phyloP scores from a whole-genome alignment of 2,113 vertebrate species.

The Montifringilla adamsi region DNA sequence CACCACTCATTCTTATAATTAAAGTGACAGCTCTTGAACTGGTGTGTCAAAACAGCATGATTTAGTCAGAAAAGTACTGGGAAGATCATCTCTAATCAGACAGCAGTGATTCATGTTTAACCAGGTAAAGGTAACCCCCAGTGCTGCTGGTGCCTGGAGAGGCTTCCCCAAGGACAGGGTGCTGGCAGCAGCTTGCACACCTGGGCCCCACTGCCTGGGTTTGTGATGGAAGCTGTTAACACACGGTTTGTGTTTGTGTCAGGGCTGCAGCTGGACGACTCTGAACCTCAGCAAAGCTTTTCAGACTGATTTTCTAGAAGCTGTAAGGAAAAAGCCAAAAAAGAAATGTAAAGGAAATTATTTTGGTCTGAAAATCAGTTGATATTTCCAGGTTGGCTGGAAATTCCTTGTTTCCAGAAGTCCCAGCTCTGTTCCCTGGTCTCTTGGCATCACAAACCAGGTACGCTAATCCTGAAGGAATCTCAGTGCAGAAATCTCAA shows the following conservation, averaged over 20 bases:
- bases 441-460: background rate
- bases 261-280: background rate
- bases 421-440: background rate
- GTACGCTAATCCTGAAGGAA: background rate
- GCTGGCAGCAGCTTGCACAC: background rate
- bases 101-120: background rate
- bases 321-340: background rate
- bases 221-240: background rate
- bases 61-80: constrained; percentile 25
- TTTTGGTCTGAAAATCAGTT: background rate
- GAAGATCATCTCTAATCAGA: constrained; percentile 10
- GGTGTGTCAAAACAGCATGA: constrained; percentile 33
- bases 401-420: background rate
- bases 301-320: background rate
- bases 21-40: constrained; percentile 48
- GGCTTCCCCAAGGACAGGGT: background rate
- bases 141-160: background rate
- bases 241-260: background rate
- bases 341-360: background rate
- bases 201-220: background rate
- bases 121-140: background rate
- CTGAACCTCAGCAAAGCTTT: background rate
- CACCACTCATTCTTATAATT: constrained; percentile 19
- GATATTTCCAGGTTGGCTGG: background rate
- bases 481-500: background rate